phyloP scores from a whole-genome alignment of 2,888 invertebrate species.

The Anthrax anthrax region DNA sequence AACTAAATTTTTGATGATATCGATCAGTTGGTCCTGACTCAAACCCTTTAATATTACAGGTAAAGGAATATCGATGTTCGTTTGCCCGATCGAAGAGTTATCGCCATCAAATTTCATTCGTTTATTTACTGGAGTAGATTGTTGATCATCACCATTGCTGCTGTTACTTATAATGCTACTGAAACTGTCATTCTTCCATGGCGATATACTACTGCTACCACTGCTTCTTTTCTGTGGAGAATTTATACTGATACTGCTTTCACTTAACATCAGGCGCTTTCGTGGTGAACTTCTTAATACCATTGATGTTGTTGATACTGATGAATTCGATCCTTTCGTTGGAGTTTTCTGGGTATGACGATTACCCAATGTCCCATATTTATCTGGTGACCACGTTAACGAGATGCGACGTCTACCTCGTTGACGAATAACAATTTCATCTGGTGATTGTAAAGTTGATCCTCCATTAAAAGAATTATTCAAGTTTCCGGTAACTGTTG shows the following conservation, averaged over 20 bases:
- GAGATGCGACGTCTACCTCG: constrained; percentile 62
- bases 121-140: constrained; percentile 12
- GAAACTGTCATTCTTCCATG: constrained; percentile 23
- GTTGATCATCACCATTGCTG: background rate
- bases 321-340: constrained; percentile 34
- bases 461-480: background rate
- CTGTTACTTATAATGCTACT: background rate
- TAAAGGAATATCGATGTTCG: constrained; percentile 36
- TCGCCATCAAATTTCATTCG: constrained; percentile 23
- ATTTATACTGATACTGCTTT: constrained; percentile 25
- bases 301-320: constrained; percentile 31
- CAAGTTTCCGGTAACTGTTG: constrained; percentile 12
- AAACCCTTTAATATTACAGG: constrained; percentile 48
- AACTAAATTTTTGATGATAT: constrained; percentile 46
- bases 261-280: constrained; percentile 46
- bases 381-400: constrained; percentile 67
- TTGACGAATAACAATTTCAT: constrained; percentile 69
- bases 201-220: constrained; percentile 38
- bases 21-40: constrained; percentile 52
- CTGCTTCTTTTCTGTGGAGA: constrained; percentile 39
- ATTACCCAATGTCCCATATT: constrained; percentile 31
- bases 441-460: constrained; percentile 42
- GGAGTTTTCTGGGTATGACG: constrained; percentile 44
- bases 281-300: constrained; percentile 51
- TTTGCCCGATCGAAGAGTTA: constrained; percentile 28